phyloP scores from a whole-genome alignment of 37 sponge, comb jelly and placozoan genomes.

The Crambe crambe region DNA sequence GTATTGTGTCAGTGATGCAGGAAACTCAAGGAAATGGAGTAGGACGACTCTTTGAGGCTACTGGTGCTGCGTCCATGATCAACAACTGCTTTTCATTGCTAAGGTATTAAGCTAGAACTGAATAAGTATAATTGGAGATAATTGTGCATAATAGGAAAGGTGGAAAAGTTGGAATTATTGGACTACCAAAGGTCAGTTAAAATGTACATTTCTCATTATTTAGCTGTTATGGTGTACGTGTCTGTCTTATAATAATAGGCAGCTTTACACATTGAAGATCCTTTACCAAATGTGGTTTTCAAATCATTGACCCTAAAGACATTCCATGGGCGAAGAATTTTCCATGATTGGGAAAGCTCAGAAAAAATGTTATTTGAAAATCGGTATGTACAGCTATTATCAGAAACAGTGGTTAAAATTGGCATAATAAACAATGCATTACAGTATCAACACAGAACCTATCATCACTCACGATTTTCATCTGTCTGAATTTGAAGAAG shows the following conservation, averaged over 20 bases:
- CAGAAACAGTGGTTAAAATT: background rate
- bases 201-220: background rate
- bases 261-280: constrained; percentile 76
- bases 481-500: constrained; percentile 79
- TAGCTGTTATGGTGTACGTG: background rate
- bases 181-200: constrained; percentile 68
- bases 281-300: constrained; percentile 67
- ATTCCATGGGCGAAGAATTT: constrained; percentile 88
- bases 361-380: constrained; percentile 65
- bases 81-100: constrained; percentile 74
- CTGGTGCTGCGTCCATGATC: constrained; percentile 65
- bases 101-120: constrained; percentile 45
- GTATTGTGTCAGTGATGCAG: constrained; percentile 54
- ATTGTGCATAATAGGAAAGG: constrained; percentile 53
- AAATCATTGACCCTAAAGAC: constrained; percentile 83
- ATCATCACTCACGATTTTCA: constrained; percentile 74
- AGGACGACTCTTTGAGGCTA: constrained; percentile 89
- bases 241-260: constrained; percentile 15
- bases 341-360: constrained; percentile 80
- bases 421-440: background rate
- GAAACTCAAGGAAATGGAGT: constrained; percentile 88
- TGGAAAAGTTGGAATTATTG: constrained; percentile 67
- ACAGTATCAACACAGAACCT: constrained; percentile 52
- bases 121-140: background rate
- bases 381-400: constrained; percentile 38